These are phyloP conservation scores for Cavia aperea DNA, from an alignment of 2,113 vertebrate species.

Conservation along the genomic window DNA sequence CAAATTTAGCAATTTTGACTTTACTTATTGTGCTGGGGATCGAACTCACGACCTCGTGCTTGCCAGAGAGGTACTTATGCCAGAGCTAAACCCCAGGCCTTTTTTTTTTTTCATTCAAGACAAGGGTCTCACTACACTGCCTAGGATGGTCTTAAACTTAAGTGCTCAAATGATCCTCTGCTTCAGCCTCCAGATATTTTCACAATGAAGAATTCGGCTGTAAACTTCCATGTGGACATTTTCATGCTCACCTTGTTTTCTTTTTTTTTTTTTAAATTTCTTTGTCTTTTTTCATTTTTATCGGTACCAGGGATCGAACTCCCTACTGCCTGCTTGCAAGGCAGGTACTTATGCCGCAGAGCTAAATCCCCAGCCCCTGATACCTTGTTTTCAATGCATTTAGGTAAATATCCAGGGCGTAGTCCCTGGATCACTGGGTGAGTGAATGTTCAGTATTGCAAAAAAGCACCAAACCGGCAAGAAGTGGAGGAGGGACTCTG, in stretches of 20 bases:
- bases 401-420: background rate
- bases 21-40: too few relatives aligned
- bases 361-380: too few relatives aligned
- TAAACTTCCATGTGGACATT: background rate
- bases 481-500: background rate
- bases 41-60: too few relatives aligned
- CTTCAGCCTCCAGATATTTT: background rate
- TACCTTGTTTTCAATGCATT: background rate
- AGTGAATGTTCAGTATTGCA: too few relatives aligned
- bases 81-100: background rate
- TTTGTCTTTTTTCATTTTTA: too few relatives aligned
- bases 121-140: background rate
- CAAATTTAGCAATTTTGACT: too few relatives aligned
- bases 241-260: background rate
- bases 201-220: background rate
- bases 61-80: too few relatives aligned
- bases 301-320: too few relatives aligned
- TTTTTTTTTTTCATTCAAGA: background rate
- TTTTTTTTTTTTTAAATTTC: too few relatives aligned
- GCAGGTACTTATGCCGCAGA: too few relatives aligned
- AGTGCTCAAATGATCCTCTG: background rate
- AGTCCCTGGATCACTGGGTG: rapidly evolving
- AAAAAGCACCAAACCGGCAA: too few relatives aligned
- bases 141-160: background rate
- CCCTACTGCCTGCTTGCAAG: too few relatives aligned